A percentile compares a stretch with the other conserved stretches of the same genome.
phyloP scores from a whole-genome alignment of 2,888 invertebrate species.

The Helobdella robusta region DNA sequence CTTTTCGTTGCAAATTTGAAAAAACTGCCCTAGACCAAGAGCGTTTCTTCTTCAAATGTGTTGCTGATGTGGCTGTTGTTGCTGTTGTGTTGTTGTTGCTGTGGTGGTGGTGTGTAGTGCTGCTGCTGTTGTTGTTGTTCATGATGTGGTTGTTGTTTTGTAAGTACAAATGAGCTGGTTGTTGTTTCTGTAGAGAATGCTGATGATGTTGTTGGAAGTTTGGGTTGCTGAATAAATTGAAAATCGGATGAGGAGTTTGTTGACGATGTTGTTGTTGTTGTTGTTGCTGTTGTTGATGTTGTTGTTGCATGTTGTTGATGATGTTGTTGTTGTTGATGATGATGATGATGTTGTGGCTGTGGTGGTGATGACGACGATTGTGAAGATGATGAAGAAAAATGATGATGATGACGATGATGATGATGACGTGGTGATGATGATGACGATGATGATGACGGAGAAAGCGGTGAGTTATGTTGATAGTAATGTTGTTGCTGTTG shows the following conservation, averaged over 20 bases:
- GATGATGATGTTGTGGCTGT: neutral
- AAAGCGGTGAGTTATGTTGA: neutral
- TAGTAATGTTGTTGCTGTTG: neutral
- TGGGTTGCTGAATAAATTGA: too few relatives aligned
- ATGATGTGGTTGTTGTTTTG: too few relatives aligned
- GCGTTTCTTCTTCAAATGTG: slow-evolving; percentile 61
- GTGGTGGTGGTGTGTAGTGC: neutral
- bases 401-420: neutral
- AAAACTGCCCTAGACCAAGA: slow-evolving; percentile 93
- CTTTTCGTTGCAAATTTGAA: slow-evolving; percentile 85
- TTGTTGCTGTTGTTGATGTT: neutral
- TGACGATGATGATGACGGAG: neutral
- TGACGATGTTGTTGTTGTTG: neutral
- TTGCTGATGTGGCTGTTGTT: neutral
- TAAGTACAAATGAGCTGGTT: too few relatives aligned
- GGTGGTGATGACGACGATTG: neutral
- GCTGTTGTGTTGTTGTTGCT: neutral
- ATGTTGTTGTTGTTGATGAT: neutral
- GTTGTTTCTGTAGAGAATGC: too few relatives aligned
- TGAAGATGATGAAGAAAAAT: neutral
- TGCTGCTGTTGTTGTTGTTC: neutral
- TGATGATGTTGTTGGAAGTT: too few relatives aligned
- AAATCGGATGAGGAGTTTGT: too few relatives aligned
- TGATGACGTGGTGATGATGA: neutral
- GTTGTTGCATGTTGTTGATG: neutral